Base-by-base conservation (phyloP, 2,888 invertebrate species). In the Drosophila eohydei region DNA sequence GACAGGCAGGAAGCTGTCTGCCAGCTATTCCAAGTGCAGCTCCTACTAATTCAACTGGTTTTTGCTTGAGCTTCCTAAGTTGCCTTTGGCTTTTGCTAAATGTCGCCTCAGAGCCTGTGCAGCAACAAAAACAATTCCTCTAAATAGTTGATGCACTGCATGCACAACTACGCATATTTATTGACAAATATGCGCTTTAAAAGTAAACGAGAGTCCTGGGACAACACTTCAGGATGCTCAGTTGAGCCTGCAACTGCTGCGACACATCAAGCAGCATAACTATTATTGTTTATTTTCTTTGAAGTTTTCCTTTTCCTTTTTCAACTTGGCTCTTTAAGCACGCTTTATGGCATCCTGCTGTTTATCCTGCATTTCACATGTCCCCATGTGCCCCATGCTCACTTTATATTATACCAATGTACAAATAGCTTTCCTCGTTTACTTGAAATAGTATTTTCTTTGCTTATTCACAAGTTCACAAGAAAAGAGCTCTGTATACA, bases 1-100 rank as follows among this genome's bases (percentile, higher is more conserved):
- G 89, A 81, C 89, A 76, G 69, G 51, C 82, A 80, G 89, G 89
- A 88, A 82, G 76, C 73, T 34, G 26, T 28, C 28, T 26, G 36
- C 12, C 21, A 32, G 48, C 54, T n/a, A 26, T 28, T 36, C 44
- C 58, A 65, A 80, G 57, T 67, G 83, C 75, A 67, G 43, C 65
- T 69, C 67, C 78, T 75, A 66, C 71, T 71, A 68, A 57, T 68
- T 26, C 30, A 32, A 2, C 28, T 51, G 52, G 55, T 43, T 56
- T 54, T 59, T 34, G 68, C 64, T 59, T 63, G 79, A 60, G 67
- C 61, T 62, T 68, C 60, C 66, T 57, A 34, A 71, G 68, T 65
- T 78, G 73, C 78, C 61, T 40, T 75, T 78, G 78, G 81, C 75
- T 66, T 56, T 16, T 64, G 63, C 80, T 66, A 80, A 83, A 73